Base-by-base conservation (phyloP, 2,113 vertebrate genomes). In the Perca flavescens region DNA sequence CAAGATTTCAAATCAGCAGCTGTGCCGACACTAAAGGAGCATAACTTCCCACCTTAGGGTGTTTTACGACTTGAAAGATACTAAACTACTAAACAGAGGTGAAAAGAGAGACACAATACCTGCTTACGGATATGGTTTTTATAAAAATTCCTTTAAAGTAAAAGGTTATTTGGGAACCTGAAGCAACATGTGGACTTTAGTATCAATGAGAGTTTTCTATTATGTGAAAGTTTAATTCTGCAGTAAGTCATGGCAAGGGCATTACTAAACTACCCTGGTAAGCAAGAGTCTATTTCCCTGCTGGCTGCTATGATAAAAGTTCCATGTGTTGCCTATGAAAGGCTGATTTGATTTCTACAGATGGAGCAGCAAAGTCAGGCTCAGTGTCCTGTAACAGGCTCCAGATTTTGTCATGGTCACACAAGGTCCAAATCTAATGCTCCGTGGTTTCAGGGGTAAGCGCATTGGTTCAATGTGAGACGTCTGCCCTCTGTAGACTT, bases 341-440 rank as follows among this genome's bases (percentile, higher is more conserved):
- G 61, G 57, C 74, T 66, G 80, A 84, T 91, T 64, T 82, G 74
- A 80, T 79, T 86, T 92, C 70, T 86, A 82, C 79, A 89, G 72
- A 86, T 69, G 71, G 50, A 77, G 77, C 62, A 69, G 72, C 74
- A 86, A 81, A 80, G 43, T 47, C 36, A 6, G 11, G 25, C 75
- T 74, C 74, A 25, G 69, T 34, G 52, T 78, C n/a, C 25, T 49
- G 12, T 79, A 91, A 89, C 84, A 80, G 65, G 22, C 86, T 89
- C 84, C 91, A 91, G 83, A 92, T 65, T 92, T 68, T 73, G 76
- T 86, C 82, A 81, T 68, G 86, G 86, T 91, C 71, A 54, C 83
- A 83, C 43, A 56, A 78, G 82, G 47, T 90, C 81, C 84, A 86
- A 82, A 83, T 79, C 40, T 64, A 88, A 88, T 82, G 80, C 81